Evolutionary conservation across 1,140 invertebrate genomes (phyloP), one percentile per base, ranked within the genome.

Genomic region (Arion vulgaris): DNA sequence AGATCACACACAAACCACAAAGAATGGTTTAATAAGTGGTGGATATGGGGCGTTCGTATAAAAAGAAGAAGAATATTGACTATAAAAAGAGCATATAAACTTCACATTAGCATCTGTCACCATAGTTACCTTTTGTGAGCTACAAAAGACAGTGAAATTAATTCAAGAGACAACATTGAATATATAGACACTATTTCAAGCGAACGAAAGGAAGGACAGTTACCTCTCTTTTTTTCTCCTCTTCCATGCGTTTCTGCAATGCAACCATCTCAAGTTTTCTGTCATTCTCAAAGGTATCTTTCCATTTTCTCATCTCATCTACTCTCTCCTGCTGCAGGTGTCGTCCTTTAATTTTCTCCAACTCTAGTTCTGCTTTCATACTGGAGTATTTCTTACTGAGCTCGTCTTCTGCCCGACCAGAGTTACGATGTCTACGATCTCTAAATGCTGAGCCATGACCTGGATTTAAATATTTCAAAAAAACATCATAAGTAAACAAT

Each of bases 161-260:
- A 73, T 7, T 36, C n/a, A n/a, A n/a, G n/a, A n/a, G n/a, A n/a
- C n/a, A n/a, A n/a, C n/a, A n/a, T n/a, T n/a, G n/a, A n/a, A n/a
- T n/a, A n/a, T n/a, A n/a, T n/a, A n/a, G n/a, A n/a, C n/a, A n/a
- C n/a, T n/a, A n/a, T n/a, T n/a, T n/a, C n/a, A n/a, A n/a, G n/a
- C n/a, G n/a, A n/a, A n/a, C n/a, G n/a, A n/a, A n/a, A n/a, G n/a
- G n/a, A 73, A 9, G 5, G 36, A 73, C 74, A 68, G 45, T 34
- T 41, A 85, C 53, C 82, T 85, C 82, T 76, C 81, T 83, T 45
- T 83, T 81, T 71, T 79, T 83, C 51, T 85, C 84, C 23, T 81
- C 84, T 66, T 85, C 82, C 41, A 78, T 28, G 0, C 57, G 32
- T 38, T 85, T 83, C 62, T 81, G 81, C 34, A 85, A 26, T 4